A percentile compares a stretch with the other conserved stretches of the same genome.
These are phyloP conservation scores for Drosophila rhopaloa DNA, from an alignment of 1,140 invertebrate species.

Conservation along the genomic window DNA sequence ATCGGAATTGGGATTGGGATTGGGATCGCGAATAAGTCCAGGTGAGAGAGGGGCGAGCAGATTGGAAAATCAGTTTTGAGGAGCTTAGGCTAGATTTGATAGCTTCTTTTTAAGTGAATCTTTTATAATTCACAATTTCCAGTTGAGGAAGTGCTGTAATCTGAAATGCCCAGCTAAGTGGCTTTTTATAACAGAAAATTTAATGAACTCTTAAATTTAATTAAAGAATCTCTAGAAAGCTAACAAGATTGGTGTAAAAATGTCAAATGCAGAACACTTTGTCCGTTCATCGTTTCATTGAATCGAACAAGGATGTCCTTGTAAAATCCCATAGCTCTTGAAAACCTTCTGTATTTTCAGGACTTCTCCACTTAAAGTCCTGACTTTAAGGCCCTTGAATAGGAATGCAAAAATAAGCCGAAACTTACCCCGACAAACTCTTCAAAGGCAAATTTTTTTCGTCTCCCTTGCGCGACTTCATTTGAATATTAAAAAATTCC, in stretches of 20 bases:
- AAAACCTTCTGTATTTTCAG: constrained; percentile 6
- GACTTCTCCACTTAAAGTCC: constrained; percentile 8
- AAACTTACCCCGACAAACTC: constrained; percentile 21
- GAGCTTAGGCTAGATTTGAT: constrained; percentile 8
- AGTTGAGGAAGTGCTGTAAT: neutral
- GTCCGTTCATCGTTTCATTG: neutral
- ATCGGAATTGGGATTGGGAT: constrained; percentile 6
- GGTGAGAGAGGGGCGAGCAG: constrained; percentile 6
- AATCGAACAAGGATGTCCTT: constrained; percentile 10
- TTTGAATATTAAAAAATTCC: constrained; percentile 83
- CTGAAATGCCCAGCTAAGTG: neutral
- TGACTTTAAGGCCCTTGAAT: constrained; percentile 29
- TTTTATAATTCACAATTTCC: neutral
- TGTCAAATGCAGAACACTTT: neutral
- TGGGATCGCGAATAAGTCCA: constrained; percentile 19
- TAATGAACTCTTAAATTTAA: no score
- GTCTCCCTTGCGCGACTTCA: constrained; percentile 53
- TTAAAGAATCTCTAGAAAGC: no score
- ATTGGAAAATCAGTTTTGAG: constrained; percentile 34
- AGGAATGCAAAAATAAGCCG: neutral
- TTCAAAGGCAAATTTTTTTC: constrained; percentile 9
- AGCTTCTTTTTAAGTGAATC: neutral
- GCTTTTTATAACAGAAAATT: neutral
- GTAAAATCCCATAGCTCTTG: constrained; percentile 14
- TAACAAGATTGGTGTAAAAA: neutral